These are phyloP conservation scores for Patella vulgata DNA, from an alignment of 1,140 invertebrate species.

Conservation along the genomic window DNA sequence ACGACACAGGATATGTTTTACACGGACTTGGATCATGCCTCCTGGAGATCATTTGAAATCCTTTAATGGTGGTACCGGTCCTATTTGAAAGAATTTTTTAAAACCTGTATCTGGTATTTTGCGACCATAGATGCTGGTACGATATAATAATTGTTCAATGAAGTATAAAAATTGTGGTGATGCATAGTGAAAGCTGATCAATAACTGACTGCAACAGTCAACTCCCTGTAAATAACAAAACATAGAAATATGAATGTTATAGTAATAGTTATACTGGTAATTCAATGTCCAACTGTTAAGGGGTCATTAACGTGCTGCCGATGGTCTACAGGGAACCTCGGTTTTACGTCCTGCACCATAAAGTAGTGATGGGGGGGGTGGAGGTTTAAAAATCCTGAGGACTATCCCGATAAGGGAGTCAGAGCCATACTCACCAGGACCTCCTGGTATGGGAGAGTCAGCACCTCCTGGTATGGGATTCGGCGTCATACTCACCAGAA, in stretches of 20 bases:
- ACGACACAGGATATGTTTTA: too few relatives aligned
- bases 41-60: too few relatives aligned
- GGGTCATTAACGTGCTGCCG: neutral
- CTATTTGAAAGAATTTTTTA: too few relatives aligned
- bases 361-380: slow-evolving; percentile 7
- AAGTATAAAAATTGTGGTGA: slow-evolving; percentile 13
- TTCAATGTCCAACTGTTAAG: neutral
- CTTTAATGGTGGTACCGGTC: too few relatives aligned
- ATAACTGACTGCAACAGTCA: slow-evolving; percentile 26
- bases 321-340: neutral
- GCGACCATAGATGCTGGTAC: slow-evolving; percentile 21
- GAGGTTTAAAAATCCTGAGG: too few relatives aligned
- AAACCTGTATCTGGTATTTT: too few relatives aligned
- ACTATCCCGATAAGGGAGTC: too few relatives aligned
- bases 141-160: slow-evolving; percentile 31
- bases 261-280: neutral
- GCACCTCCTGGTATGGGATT: too few relatives aligned
- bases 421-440: too few relatives aligned
- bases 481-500: too few relatives aligned
- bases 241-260: neutral
- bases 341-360: slow-evolving; percentile 4
- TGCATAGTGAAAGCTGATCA: slow-evolving; percentile 35
- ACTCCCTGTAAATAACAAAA: slow-evolving; percentile 16
- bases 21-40: too few relatives aligned
- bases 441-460: too few relatives aligned